phyloP scores from a whole-genome alignment of 2,797 vertebrate species.

The Adelosebastes latens region DNA sequence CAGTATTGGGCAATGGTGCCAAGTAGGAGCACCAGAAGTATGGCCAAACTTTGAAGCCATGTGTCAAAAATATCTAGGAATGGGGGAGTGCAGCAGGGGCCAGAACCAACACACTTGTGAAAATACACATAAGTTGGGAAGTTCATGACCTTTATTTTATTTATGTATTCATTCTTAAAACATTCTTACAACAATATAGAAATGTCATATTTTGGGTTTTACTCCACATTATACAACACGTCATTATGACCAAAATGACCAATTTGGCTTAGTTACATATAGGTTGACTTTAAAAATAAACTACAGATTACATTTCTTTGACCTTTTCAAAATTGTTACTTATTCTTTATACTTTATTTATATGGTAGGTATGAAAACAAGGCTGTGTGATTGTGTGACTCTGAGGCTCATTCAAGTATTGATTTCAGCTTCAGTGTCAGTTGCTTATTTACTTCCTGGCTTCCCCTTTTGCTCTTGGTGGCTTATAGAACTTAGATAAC shows the following conservation, averaged over 20 bases:
- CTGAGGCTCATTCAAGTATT: conserved; percentile 18
- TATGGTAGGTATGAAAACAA: background rate
- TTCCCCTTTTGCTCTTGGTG: conserved; percentile 33
- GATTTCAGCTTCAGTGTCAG: conserved; percentile 49
- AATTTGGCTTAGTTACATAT: background rate
- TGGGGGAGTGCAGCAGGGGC: background rate
- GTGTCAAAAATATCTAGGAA: conserved; percentile 34
- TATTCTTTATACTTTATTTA: background rate
- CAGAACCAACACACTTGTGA: conserved; percentile 15
- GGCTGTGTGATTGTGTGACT: background rate
- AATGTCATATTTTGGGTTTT: background rate
- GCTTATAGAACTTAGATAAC: conserved; percentile 39
- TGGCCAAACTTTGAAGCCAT: conserved; percentile 12
- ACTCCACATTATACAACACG: conserved; percentile 13
- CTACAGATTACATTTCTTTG: background rate
- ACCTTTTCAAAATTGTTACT: background rate
- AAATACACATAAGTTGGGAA: conserved; percentile 25
- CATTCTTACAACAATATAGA: background rate
- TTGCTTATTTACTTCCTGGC: conserved; percentile 49
- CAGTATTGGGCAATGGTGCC: background rate
- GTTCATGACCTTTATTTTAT: conserved; percentile 6
- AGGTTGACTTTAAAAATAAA: background rate
- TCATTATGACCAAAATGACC: background rate
- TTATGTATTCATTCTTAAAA: conserved; percentile 18
- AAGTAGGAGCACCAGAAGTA: conserved; percentile 21